Percentiles rank a stretch among this genome's conserved stretches.
These are phyloP conservation scores for Actenoides hombroni DNA, from an alignment of 2,113 vertebrate species.

Conservation along the genomic window DNA sequence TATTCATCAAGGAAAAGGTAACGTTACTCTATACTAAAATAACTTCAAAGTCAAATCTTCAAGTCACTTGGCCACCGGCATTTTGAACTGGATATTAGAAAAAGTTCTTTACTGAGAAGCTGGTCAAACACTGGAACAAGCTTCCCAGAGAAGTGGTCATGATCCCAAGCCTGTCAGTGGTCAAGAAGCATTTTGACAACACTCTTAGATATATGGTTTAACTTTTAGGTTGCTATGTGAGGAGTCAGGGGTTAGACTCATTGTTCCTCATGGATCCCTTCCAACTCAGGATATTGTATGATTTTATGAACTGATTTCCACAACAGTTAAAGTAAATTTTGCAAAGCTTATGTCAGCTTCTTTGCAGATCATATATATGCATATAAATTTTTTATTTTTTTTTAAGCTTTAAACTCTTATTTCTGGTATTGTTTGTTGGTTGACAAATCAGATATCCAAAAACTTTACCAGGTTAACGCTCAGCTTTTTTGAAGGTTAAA, in stretches of 20 bases:
- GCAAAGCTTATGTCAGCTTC: not conserved
- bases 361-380: not conserved
- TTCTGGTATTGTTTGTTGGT: not conserved
- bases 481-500: not conserved
- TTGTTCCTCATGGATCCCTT: not conserved
- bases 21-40: not conserved
- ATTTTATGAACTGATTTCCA: not conserved
- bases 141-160: not conserved
- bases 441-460: not conserved
- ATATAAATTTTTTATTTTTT: not conserved
- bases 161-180: not conserved
- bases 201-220: not conserved
- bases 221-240: not conserved
- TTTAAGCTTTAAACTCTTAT: not conserved
- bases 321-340: not conserved
- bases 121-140: not conserved
- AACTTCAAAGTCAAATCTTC: not conserved
- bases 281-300: not conserved
- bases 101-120: not conserved
- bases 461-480: not conserved
- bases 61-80: not conserved
- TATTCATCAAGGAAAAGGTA: not conserved
- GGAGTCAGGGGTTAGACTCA: not conserved
- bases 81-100: not conserved
- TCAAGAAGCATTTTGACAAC: not conserved